A percentile compares a stretch with the other conserved stretches of the same genome.
Conservation (phyloP, 1,140 invertebrate genomes). For the Neuroterus valhalla region DNA sequence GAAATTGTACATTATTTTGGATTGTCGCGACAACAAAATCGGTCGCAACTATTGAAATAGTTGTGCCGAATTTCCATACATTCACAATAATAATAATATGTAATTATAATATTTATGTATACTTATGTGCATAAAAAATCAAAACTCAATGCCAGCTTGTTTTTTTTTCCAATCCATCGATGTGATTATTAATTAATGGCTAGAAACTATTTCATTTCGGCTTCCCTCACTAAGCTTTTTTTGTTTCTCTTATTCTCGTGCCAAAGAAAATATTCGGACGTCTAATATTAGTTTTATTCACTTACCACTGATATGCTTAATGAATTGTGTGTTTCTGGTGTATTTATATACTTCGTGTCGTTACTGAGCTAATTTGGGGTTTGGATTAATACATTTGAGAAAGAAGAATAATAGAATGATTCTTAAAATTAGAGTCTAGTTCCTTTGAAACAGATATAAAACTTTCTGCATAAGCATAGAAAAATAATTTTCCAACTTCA, state of each 20-base stretch:
- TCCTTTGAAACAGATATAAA: no score
- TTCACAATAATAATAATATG: slow-evolving; percentile 49
- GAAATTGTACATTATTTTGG: slow-evolving; percentile 35
- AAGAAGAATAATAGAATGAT: not conserved
- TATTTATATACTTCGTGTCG: slow-evolving; percentile 45
- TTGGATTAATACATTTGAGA: not conserved
- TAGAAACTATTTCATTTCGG: slow-evolving; percentile 1
- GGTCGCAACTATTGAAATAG: slow-evolving; percentile 17
- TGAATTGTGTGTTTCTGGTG: slow-evolving; percentile 58
- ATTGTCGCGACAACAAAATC: slow-evolving; percentile 16
- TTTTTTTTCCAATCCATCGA: slow-evolving; percentile 25
- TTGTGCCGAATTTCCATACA: slow-evolving; percentile 43
- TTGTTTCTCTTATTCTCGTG: slow-evolving; percentile 5
- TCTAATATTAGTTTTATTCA: slow-evolving; percentile 64
- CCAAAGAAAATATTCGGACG: slow-evolving; percentile 44
- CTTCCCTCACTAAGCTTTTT: not conserved
- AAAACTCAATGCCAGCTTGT: slow-evolving; percentile 28
- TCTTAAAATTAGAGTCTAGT: not conserved
- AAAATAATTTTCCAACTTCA: no score
- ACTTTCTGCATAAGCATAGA: no score
- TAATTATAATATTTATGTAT: slow-evolving; percentile 41
- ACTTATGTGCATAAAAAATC: slow-evolving; percentile 45
- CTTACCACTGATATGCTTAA: slow-evolving; percentile 71
- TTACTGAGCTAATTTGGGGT: slow-evolving; percentile 41
- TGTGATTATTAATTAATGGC: slow-evolving; percentile 7